A percentile compares a stretch with the other conserved stretches of the same genome.
These are phyloP conservation scores for Elmis aenea DNA, from an alignment of 2,888 invertebrate species.

Conservation along the genomic window DNA sequence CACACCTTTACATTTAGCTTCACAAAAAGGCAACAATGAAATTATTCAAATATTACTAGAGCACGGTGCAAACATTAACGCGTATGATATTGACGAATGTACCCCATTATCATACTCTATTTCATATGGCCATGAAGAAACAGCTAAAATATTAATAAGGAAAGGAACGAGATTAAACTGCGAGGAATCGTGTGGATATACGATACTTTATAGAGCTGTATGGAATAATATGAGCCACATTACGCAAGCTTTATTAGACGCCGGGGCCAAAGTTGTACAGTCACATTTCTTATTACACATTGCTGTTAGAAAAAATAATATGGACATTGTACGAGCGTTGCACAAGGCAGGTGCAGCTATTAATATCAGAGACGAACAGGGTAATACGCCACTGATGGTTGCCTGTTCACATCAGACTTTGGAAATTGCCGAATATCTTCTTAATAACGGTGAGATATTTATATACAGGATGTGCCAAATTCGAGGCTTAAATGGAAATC, in stretches of 20 bases:
- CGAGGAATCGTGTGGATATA: slow-evolving; percentile 66
- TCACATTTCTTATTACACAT: slow-evolving; percentile 66
- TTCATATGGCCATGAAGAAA: slow-evolving; percentile 41
- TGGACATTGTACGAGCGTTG: slow-evolving; percentile 54
- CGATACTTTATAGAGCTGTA: slow-evolving; percentile 67
- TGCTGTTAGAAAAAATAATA: slow-evolving; percentile 60
- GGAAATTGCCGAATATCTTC: slow-evolving; percentile 50
- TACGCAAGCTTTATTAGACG: slow-evolving; percentile 55
- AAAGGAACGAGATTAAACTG: slow-evolving; percentile 61
- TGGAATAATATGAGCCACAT: slow-evolving; percentile 58
- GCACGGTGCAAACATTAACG: slow-evolving; percentile 40
- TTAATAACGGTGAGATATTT: slow-evolving; percentile 52
- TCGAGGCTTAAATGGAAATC: not conserved
- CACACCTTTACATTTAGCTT: slow-evolving; percentile 45
- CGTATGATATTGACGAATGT: slow-evolving; percentile 45
- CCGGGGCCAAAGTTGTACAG: slow-evolving; percentile 66
- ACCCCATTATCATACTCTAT: slow-evolving; percentile 49
- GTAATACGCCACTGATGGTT: slow-evolving; percentile 64
- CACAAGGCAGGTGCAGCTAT: slow-evolving; percentile 55
- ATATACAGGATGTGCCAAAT: slow-evolving; percentile 5
- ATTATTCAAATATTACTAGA: slow-evolving; percentile 38
- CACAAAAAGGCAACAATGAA: slow-evolving; percentile 27
- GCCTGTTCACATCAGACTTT: slow-evolving; percentile 46
- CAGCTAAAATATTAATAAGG: slow-evolving; percentile 49
- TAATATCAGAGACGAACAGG: slow-evolving; percentile 60